These are phyloP conservation scores for Rotaria socialis DNA, from an alignment of 2,888 invertebrate species.

Conservation along the genomic window DNA sequence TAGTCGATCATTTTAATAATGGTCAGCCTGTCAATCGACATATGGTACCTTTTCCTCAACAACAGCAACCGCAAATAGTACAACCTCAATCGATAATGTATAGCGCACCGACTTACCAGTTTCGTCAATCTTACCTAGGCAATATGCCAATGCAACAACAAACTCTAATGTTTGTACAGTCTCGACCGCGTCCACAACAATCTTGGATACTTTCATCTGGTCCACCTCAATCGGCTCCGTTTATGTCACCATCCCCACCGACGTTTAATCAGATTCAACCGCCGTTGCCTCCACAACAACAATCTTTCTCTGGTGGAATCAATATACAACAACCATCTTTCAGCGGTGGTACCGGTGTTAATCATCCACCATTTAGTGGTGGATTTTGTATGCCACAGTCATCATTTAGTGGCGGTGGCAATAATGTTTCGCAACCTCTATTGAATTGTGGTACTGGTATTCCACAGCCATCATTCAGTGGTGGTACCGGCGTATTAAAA, in stretches of 20 bases:
- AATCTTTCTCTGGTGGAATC: not conserved
- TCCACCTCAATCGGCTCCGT: not conserved
- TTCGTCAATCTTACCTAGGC: not conserved
- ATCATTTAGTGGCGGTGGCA: not conserved
- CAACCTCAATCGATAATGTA: not conserved
- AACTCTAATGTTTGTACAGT: not conserved
- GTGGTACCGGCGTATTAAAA: not conserved
- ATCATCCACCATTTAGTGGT: not conserved
- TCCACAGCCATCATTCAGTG: not conserved
- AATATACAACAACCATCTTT: not conserved
- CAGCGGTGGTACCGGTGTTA: not conserved
- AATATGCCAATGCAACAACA: not conserved
- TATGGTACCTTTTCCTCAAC: not conserved
- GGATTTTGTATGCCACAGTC: not conserved
- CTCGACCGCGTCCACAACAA: not conserved
- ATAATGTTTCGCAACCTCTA: not conserved
- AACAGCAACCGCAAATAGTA: not conserved
- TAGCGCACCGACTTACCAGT: not conserved
- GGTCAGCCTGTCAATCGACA: not conserved
- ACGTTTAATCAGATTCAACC: not conserved
- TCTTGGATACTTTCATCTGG: not conserved
- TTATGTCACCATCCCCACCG: not conserved
- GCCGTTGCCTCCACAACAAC: not conserved
- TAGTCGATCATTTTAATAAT: constrained; percentile 23
- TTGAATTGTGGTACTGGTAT: not conserved